Conservation (phyloP, 2,888 invertebrate species). For the Volucella inflata region DNA sequence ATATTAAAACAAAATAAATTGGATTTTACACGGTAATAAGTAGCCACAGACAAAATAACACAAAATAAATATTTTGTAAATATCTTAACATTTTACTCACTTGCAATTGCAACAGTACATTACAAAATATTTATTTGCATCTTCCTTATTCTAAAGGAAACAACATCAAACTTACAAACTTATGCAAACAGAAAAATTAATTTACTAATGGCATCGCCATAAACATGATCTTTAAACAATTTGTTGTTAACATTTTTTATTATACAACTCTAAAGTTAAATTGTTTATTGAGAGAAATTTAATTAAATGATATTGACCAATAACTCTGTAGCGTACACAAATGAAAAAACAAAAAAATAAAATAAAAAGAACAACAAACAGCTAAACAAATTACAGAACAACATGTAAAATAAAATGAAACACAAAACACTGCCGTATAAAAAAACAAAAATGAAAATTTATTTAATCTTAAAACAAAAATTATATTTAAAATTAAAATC, state of each 20-base stretch:
- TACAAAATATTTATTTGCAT: too few relatives aligned
- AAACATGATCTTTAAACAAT: conserved; percentile 50
- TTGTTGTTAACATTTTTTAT: conserved; percentile 62
- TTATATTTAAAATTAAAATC: conserved; percentile 18
- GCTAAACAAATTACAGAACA: conserved; percentile 60
- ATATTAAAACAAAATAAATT: conserved; percentile 43
- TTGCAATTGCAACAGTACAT: too few relatives aligned
- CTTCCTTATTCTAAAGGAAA: too few relatives aligned
- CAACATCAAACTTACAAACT: background rate
- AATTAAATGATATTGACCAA: conserved; percentile 70
- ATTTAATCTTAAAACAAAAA: conserved; percentile 6
- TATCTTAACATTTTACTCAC: conserved; percentile 5
- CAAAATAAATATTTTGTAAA: background rate
- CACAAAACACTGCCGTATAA: conserved; percentile 70
- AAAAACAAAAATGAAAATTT: conserved; percentile 29
- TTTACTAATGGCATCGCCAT: conserved; percentile 57
- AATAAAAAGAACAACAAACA: conserved; percentile 30
- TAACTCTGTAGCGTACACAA: conserved; percentile 64
- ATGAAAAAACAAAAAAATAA: conserved; percentile 24
- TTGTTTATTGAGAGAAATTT: conserved; percentile 39
- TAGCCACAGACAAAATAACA: background rate
- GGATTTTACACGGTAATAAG: conserved; percentile 39
- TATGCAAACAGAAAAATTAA: conserved; percentile 20
- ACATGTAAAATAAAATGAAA: conserved; percentile 69
- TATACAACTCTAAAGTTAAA: conserved; percentile 45